These are phyloP conservation scores for Dryocosmus kuriphilus DNA, from an alignment of 2,888 invertebrate species.

Conservation along the genomic window DNA sequence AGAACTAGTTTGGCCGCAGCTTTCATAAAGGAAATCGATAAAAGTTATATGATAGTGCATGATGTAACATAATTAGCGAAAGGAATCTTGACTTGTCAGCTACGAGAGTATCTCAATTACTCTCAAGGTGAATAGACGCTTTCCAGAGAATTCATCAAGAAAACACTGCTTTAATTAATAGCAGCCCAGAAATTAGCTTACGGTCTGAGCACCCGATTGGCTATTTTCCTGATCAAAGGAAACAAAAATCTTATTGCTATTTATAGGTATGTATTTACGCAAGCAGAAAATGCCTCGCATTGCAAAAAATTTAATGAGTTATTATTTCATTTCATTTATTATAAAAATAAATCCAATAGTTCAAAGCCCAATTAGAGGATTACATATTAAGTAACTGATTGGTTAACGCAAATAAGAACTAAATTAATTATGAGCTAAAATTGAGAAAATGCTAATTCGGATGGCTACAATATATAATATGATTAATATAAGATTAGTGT, in stretches of 20 bases:
- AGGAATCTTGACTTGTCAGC: background rate
- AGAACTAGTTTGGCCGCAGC: background rate
- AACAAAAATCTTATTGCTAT: background rate
- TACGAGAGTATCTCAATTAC: background rate
- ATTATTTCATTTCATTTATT: too few relatives aligned
- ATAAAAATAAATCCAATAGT: too few relatives aligned
- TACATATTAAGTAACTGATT: too few relatives aligned
- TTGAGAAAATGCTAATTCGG: too few relatives aligned
- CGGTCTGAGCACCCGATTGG: too few relatives aligned
- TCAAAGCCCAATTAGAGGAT: too few relatives aligned
- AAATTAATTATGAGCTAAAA: too few relatives aligned
- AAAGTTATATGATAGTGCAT: background rate
- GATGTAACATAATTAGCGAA: background rate
- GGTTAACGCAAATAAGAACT: too few relatives aligned
- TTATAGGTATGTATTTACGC: background rate
- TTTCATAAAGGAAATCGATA: background rate
- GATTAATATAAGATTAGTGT: too few relatives aligned
- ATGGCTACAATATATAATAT: too few relatives aligned
- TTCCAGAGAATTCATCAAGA: background rate
- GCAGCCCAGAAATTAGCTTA: background rate
- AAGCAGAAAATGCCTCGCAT: too few relatives aligned
- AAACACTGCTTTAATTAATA: background rate
- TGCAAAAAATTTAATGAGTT: too few relatives aligned
- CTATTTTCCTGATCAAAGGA: background rate
- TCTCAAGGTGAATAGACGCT: background rate